Evolutionary conservation across 2,113 vertebrate species (phyloP).

Genomic region (Lichenostomus cassidix): DNA sequence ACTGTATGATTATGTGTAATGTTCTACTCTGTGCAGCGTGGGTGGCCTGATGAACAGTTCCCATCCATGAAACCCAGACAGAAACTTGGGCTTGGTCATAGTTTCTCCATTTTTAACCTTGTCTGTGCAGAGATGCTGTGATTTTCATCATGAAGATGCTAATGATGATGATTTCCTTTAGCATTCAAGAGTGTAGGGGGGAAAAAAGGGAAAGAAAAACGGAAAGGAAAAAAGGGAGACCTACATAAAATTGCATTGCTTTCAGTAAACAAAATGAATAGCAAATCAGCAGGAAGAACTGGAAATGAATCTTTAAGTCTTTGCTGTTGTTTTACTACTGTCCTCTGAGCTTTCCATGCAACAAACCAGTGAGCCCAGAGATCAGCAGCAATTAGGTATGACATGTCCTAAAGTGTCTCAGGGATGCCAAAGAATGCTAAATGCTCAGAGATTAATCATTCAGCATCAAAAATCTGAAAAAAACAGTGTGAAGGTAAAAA

Average conservation of each 20-base stretch:
- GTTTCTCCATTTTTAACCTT: slow-evolving; percentile 1
- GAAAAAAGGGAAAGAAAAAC: neutral
- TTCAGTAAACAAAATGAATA: neutral
- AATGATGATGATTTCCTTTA: neutral
- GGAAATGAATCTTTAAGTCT: neutral
- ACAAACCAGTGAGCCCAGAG: neutral
- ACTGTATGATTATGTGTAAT: slow-evolving; percentile 61
- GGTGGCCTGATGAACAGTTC: slow-evolving; percentile 16
- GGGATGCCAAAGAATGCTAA: neutral
- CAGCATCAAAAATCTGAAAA: neutral
- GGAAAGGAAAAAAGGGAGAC: neutral
- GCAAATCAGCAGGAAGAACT: neutral
- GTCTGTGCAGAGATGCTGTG: neutral
- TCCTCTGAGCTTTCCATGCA: neutral
- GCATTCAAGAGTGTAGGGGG: neutral
- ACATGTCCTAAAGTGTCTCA: neutral
- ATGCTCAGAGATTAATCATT: neutral
- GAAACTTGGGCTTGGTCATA: neutral
- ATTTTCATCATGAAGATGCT: neutral
- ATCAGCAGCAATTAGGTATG: neutral
- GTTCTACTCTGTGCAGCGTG: slow-evolving; percentile 33
- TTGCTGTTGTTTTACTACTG: neutral
- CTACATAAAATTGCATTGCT: neutral
- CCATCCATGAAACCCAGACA: neutral
- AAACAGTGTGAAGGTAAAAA: neutral